Base-by-base conservation (phyloP, 1,140 invertebrate genomes). In the Rhagoletis zephyria region DNA sequence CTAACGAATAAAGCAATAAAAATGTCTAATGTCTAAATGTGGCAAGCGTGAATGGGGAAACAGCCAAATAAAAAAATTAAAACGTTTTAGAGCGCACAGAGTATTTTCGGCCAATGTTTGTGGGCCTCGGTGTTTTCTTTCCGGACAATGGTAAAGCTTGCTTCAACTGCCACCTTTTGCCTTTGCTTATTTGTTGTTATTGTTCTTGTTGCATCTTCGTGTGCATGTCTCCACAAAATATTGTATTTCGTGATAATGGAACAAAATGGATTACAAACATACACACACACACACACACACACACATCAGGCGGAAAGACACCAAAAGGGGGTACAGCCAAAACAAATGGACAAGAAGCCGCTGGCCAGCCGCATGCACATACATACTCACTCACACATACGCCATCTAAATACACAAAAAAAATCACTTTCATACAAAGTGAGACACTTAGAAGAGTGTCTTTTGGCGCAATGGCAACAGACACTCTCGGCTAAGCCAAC, bases 1-100 rank as follows among this genome's bases (percentile, higher is more conserved):
- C 67, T 74, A 74, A 16, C 67, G 40, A 74, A 74, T 48, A 45
- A 70, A 74, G 42, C 67, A 12, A 70, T 42, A 70, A 70, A 70
- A 48, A 10, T 40, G 3, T 70, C 67, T 10, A 42, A 70, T 70
- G 9, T 67, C 30, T 30, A 67, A n/a, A 67, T 30, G 40, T 42
- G 3, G 40, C 16, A 45, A 70, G 65, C 30, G 30, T 42, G 45
- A 4, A 48, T 30, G 67, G 1, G 42, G 65, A 45, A 16, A 48
- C 10, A 74, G 12, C n/a, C 30, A 74, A 74, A 14, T 3, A 56
- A 56, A 56, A 74, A 30, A 74, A n/a, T 67, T 7, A 67, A 48
- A 74, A 45, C 67, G 67, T 14, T 67, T 40, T 42, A 67, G 40
- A 45, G 42, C 40, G 5, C 4, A n/a, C 16, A 56, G 10, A n/a